A percentile compares a stretch with the other conserved stretches of the same genome.
phyloP scores from a whole-genome alignment of 2,113 vertebrate species.

The Lophotis ruficrista region DNA sequence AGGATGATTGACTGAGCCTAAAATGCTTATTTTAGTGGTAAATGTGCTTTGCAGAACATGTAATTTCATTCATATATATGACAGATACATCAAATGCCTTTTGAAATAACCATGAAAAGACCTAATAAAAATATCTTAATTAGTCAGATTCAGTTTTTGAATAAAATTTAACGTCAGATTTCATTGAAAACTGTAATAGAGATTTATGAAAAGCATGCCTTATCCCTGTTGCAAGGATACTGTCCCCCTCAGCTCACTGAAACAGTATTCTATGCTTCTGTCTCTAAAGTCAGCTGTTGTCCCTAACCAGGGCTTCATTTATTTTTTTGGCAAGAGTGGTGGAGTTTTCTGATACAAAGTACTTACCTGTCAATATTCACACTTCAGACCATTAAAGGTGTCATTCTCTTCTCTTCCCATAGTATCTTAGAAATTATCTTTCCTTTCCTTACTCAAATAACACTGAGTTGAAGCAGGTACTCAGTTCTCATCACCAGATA shows the following conservation, averaged over 20 bases:
- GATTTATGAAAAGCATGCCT: background rate
- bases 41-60: background rate
- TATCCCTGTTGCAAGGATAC: background rate
- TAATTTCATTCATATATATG: background rate
- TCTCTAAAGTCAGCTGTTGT: background rate
- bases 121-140: slow-evolving; percentile 1
- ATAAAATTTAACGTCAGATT: background rate
- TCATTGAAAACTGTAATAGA: background rate
- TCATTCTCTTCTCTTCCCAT: background rate
- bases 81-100: background rate
- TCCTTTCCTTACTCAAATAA: background rate
- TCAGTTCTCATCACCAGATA: background rate
- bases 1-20: background rate
- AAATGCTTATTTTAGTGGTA: background rate
- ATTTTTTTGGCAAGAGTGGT: background rate
- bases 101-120: background rate
- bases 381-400: background rate
- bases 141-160: background rate
- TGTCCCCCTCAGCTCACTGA: background rate
- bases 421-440: background rate
- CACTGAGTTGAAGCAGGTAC: background rate
- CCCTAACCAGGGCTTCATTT: rapidly evolving
- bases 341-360: background rate
- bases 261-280: background rate
- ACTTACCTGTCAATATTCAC: background rate